A percentile compares a stretch with the other conserved stretches of the same genome.
Conservation (phyloP, 2,888 invertebrate species). For the Temnothorax unifasciatus region DNA sequence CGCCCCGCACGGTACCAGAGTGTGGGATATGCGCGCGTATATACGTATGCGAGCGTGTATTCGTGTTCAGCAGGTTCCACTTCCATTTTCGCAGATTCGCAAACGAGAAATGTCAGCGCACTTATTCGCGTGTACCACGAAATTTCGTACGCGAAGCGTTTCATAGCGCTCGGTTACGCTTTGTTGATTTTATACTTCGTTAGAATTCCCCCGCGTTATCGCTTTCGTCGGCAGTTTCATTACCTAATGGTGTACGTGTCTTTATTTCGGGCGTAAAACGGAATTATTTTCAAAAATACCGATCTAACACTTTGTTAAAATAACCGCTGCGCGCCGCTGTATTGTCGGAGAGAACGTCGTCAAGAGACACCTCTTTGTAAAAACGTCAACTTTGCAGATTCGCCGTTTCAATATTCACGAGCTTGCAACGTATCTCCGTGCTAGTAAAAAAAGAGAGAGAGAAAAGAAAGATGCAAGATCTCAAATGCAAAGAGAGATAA, state of each 20-base stretch:
- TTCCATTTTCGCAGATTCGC: constrained; percentile 44
- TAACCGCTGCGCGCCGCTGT: background rate
- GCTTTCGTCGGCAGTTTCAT: constrained; percentile 38
- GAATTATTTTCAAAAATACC: constrained; percentile 27
- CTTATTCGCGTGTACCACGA: constrained; percentile 38
- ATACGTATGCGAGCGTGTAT: background rate
- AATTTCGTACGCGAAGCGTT: constrained; percentile 45
- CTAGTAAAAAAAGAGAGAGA: background rate
- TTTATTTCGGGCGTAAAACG: constrained; percentile 1
- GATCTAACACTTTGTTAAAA: constrained; percentile 1
- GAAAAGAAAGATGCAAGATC: background rate
- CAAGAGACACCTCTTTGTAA: background rate
- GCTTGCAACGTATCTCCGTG: background rate
- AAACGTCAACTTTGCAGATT: constrained; percentile 17
- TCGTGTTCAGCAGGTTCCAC: constrained; percentile 8
- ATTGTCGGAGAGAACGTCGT: background rate
- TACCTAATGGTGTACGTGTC: constrained; percentile 10
- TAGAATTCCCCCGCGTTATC: constrained; percentile 26
- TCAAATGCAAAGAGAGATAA: background rate
- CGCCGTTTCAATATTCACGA: constrained; percentile 10
- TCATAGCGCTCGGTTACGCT: constrained; percentile 29
- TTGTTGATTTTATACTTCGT: constrained; percentile 52
- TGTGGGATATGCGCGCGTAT: no score
- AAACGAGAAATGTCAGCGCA: constrained; percentile 54
- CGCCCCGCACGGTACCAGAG: background rate